Conservation (phyloP, 2,797 vertebrate species). For the Xenops minutus region DNA sequence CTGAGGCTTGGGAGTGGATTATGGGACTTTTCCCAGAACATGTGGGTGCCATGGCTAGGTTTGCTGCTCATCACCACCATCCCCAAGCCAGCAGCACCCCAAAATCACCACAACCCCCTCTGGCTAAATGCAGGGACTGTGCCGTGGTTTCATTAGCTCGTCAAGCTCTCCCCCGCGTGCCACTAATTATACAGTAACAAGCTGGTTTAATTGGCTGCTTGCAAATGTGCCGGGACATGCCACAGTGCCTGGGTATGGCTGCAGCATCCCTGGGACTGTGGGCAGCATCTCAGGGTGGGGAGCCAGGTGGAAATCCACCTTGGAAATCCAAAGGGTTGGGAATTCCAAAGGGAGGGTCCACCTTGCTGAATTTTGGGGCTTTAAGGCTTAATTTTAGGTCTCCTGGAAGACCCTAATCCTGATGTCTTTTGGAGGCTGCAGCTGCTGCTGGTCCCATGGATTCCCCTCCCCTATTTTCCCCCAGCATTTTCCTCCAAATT, state of each 20-base stretch:
- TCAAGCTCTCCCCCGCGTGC: background rate
- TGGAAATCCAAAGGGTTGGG: background rate
- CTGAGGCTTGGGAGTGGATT: background rate
- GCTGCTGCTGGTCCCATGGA: background rate
- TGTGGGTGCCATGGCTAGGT: background rate
- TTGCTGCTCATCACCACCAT: background rate
- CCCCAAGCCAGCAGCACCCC: background rate
- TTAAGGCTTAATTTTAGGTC: background rate
- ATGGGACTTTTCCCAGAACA: rapidly evolving
- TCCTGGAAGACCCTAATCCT: background rate
- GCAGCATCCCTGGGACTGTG: rapidly evolving
- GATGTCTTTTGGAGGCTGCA: background rate
- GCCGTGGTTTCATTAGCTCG: background rate
- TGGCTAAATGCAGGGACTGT: background rate
- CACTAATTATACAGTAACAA: conserved; percentile 8
- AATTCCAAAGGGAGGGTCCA: background rate
- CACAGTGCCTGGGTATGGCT: background rate
- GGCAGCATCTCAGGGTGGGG: background rate
- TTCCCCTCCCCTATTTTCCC: background rate
- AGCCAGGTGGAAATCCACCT: background rate
- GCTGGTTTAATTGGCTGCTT: background rate
- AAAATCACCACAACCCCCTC: background rate
- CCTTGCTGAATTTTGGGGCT: background rate
- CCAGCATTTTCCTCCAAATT: rapidly evolving
- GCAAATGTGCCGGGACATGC: background rate